A percentile compares a stretch with the other conserved stretches of the same genome.
Conservation (phyloP, 2,113 vertebrate genomes). For the Nestor notabilis region DNA sequence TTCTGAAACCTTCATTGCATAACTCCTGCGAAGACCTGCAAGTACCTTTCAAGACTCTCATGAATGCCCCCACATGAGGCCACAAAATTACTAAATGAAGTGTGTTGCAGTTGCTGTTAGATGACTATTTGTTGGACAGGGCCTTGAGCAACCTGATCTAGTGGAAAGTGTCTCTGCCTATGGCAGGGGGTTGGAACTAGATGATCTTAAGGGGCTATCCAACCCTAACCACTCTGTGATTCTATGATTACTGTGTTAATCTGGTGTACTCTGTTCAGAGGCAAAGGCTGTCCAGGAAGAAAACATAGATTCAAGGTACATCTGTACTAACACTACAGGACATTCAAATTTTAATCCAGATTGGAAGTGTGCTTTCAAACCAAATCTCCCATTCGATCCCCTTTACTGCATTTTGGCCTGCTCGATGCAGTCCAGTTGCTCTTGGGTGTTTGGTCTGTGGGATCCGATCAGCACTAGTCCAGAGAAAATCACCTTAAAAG, state of each 20-base stretch:
- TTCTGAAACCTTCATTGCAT: not conserved
- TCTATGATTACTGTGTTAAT: not conserved
- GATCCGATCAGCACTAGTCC: not conserved
- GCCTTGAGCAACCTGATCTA: not conserved
- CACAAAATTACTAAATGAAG: not conserved
- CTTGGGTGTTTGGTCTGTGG: not conserved
- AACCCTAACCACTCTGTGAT: not conserved
- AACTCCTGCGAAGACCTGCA: not conserved
- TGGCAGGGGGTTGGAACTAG: not conserved
- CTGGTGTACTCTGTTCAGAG: not conserved
- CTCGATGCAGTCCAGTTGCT: not conserved
- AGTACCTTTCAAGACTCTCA: not conserved
- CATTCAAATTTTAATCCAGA: not conserved
- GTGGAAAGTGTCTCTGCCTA: not conserved
- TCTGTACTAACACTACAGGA: not conserved
- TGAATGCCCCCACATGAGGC: not conserved
- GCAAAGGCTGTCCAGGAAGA: not conserved
- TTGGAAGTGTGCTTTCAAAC: not conserved
- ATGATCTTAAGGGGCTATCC: not conserved
- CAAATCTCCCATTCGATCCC: not conserved
- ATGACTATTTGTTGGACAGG: not conserved
- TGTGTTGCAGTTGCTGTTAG: not conserved
- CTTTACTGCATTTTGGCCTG: not conserved
- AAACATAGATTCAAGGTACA: accelerated
- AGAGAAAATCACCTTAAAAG: not conserved